These are phyloP conservation scores for Xylocopa sonorina DNA, from an alignment of 1,140 invertebrate species.

Conservation along the genomic window DNA sequence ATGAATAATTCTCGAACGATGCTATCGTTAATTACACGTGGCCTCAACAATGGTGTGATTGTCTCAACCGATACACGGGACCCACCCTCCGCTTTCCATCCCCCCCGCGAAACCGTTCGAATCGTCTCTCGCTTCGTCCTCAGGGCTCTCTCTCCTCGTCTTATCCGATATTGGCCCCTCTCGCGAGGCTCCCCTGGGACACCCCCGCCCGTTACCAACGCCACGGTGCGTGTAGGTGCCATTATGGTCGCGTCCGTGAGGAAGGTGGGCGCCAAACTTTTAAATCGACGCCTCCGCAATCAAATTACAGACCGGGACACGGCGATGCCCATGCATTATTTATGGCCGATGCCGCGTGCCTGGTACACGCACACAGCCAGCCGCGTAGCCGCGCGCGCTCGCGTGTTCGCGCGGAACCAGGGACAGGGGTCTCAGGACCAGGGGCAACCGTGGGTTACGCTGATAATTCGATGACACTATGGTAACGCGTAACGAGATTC, in stretches of 20 bases:
- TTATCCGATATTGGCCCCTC: background rate
- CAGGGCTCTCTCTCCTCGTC: too few species aligned
- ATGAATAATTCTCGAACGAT: slow-evolving; percentile 74
- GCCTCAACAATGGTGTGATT: slow-evolving; percentile 76
- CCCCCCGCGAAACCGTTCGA: too few species aligned
- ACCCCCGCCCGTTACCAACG: background rate
- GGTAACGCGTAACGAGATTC: slow-evolving; percentile 63
- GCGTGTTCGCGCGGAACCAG: background rate
- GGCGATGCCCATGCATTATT: slow-evolving; percentile 75
- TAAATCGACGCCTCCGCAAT: slow-evolving; percentile 77
- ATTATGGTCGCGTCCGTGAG: slow-evolving; percentile 67
- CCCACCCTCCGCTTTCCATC: slow-evolving; percentile 40
- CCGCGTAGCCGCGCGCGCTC: background rate
- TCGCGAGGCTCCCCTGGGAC: background rate
- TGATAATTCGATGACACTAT: slow-evolving; percentile 68
- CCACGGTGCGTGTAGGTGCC: slow-evolving; percentile 58
- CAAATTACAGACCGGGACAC: slow-evolving; percentile 77
- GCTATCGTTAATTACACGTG: slow-evolving; percentile 76
- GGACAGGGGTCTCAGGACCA: background rate
- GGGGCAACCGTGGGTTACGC: slow-evolving; percentile 40
- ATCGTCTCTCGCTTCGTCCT: too few species aligned
- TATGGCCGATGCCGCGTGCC: slow-evolving; percentile 75
- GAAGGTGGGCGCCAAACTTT: slow-evolving; percentile 72
- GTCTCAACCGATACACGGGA: slow-evolving; percentile 69
- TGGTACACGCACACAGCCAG: slow-evolving; percentile 46